A percentile compares a stretch with the other conserved stretches of the same genome.
Evolutionary conservation across 1,140 invertebrate species (phyloP).

Genomic region (Amyelois transitella): DNA sequence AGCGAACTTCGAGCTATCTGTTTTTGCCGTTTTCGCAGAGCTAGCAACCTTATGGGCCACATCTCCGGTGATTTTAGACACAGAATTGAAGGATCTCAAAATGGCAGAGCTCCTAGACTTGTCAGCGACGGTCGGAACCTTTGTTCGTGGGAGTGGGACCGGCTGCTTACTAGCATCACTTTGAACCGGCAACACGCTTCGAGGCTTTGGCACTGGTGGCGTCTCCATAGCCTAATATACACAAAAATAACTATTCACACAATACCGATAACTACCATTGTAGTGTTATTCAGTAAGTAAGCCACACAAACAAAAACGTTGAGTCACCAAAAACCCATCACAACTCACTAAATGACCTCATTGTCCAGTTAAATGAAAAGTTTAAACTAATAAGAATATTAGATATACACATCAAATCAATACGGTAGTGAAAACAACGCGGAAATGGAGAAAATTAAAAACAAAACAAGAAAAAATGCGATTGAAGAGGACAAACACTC

Average conservation of each 20-base stretch:
- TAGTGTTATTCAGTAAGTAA: slow-evolving; percentile 11
- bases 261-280: slow-evolving; percentile 38
- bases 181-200: slow-evolving; percentile 32
- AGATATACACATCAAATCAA: background rate
- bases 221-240: slow-evolving; percentile 39
- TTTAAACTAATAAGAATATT: background rate
- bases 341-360: background rate
- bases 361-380: background rate
- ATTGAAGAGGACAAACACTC: background rate
- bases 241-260: slow-evolving; percentile 14
- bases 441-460: background rate
- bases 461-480: background rate
- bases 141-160: slow-evolving; percentile 52
- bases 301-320: slow-evolving; percentile 32
- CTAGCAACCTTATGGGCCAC: slow-evolving; percentile 49
- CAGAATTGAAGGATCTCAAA: slow-evolving; percentile 48
- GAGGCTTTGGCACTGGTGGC: slow-evolving; percentile 54
- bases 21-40: slow-evolving; percentile 49
- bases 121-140: slow-evolving; percentile 35
- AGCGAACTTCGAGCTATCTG: slow-evolving; percentile 57
- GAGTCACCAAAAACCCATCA: slow-evolving; percentile 21
- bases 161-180: slow-evolving; percentile 37
- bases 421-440: background rate
- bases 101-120: slow-evolving; percentile 47
- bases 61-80: slow-evolving; percentile 59